phyloP scores from a whole-genome alignment of 2,888 invertebrate species.

The Dryocosmus kuriphilus region DNA sequence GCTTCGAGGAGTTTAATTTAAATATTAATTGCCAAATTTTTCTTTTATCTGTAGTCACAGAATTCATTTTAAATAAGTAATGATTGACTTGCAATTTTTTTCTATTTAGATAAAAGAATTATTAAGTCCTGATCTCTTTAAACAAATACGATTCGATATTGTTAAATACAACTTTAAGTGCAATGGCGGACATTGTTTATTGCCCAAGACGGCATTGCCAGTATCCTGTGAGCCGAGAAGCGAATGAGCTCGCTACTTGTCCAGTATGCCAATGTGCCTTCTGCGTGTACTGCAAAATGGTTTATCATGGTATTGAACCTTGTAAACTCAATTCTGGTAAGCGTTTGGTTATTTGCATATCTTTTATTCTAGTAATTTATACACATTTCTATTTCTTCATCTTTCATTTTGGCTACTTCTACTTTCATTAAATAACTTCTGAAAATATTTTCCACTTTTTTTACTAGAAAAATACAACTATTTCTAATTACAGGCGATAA shows the following conservation, averaged over 20 bases:
- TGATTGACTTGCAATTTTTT: neutral
- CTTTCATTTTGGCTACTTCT: too few relatives aligned
- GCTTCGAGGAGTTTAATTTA: neutral
- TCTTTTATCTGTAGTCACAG: slow-evolving; percentile 1
- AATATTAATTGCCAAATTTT: neutral
- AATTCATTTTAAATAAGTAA: neutral
- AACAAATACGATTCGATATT: slow-evolving; percentile 60
- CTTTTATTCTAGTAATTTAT: neutral
- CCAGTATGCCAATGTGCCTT: slow-evolving; percentile 63
- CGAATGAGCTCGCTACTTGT: slow-evolving; percentile 63
- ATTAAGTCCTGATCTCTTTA: slow-evolving; percentile 58
- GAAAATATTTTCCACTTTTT: neutral
- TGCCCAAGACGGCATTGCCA: slow-evolving; percentile 65
- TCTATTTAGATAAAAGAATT: slow-evolving; percentile 53
- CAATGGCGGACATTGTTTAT: slow-evolving; percentile 62
- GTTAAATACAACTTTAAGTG: slow-evolving; percentile 53
- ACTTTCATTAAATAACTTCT: too few relatives aligned
- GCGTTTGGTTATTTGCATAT: neutral
- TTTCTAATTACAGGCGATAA: slow-evolving; percentile 30
- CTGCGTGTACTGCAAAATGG: slow-evolving; percentile 66
- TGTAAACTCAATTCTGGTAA: slow-evolving; percentile 57
- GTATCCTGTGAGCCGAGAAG: slow-evolving; percentile 58
- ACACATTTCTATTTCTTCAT: too few relatives aligned
- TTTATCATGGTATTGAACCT: slow-evolving; percentile 64
- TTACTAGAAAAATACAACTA: neutral